A percentile compares a stretch with the other conserved stretches of the same genome.
These are phyloP conservation scores for Formica selysi DNA, from an alignment of 1,140 invertebrate genomes.

Conservation along the genomic window DNA sequence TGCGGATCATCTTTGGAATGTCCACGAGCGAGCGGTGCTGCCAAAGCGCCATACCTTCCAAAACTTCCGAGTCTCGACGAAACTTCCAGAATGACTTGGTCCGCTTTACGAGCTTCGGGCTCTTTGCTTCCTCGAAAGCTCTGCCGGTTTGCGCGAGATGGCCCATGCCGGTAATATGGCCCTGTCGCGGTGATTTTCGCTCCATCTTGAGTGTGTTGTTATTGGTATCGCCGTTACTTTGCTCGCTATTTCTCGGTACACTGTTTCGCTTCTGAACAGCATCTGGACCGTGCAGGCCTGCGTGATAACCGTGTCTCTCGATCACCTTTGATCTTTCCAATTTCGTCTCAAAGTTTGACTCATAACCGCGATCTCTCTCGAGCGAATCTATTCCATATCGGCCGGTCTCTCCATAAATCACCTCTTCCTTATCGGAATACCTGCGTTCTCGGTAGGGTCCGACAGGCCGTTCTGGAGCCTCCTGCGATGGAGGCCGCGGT, in stretches of 20 bases:
- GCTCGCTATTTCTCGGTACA: conserved; percentile 78
- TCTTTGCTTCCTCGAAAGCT: conserved; percentile 85
- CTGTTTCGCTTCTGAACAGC: conserved; percentile 61
- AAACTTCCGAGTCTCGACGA: conserved; percentile 89
- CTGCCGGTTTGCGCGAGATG: conserved; percentile 80
- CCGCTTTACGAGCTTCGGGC: conserved; percentile 89
- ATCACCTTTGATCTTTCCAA: conserved; percentile 83
- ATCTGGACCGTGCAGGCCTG: not conserved
- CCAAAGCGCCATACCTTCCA: conserved; percentile 95
- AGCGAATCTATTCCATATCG: conserved; percentile 69
- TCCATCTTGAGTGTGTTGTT: conserved; percentile 85
- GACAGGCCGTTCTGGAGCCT: conserved; percentile 83
- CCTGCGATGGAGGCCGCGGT: conserved; percentile 83
- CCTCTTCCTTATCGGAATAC: conserved; percentile 84
- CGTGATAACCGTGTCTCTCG: conserved; percentile 79
- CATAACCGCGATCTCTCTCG: conserved; percentile 85
- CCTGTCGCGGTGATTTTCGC: conserved; percentile 76
- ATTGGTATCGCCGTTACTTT: conserved; percentile 87
- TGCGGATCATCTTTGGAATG: conserved; percentile 87
- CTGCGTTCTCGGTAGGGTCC: conserved; percentile 77
- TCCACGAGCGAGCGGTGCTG: conserved; percentile 93
- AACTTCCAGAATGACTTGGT: conserved; percentile 95
- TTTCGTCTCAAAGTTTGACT: conserved; percentile 86
- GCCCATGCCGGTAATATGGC: conserved; percentile 79
- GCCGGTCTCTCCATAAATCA: conserved; percentile 81